phyloP scores from a whole-genome alignment of 2,113 vertebrate genomes.

The Cephalopholis sonnerati region DNA sequence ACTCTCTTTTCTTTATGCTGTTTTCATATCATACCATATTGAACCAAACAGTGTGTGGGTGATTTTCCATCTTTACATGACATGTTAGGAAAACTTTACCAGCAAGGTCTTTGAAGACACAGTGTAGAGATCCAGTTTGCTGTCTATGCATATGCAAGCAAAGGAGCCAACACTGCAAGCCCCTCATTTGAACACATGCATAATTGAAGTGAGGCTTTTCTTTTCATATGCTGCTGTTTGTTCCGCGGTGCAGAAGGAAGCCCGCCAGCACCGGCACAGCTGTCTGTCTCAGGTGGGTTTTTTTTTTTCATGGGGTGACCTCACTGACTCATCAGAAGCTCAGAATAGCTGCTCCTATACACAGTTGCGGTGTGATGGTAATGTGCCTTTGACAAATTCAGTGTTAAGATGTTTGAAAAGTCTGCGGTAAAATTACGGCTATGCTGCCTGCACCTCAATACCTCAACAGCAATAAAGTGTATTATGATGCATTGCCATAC shows the following conservation, averaged over 20 bases:
- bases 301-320: conserved; percentile 47
- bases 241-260: conserved; percentile 38
- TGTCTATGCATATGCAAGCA: conserved; percentile 42
- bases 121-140: conserved; percentile 24
- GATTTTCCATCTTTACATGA: conserved; percentile 16
- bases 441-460: conserved; percentile 5
- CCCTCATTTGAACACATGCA: conserved; percentile 62
- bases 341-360: conserved; percentile 9
- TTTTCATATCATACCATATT: too few species aligned
- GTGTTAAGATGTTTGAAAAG: conserved; percentile 11
- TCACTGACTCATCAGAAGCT: conserved; percentile 56
- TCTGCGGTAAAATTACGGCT: not conserved
- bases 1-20: not conserved
- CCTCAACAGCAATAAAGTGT: conserved; percentile 25
- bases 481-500: conserved; percentile 32
- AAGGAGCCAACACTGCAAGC: conserved; percentile 43
- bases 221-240: conserved; percentile 51
- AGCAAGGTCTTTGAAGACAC: conserved; percentile 22
- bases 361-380: conserved; percentile 19
- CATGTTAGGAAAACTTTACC: conserved; percentile 20
- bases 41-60: not conserved
- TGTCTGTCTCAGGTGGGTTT: conserved; percentile 66
- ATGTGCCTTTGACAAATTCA: conserved; percentile 24
- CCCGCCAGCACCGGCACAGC: conserved; percentile 46
- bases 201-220: conserved; percentile 60